Evolutionary conservation across 1,140 invertebrate genomes (phyloP).

Genomic region (Drosophila parvula): DNA sequence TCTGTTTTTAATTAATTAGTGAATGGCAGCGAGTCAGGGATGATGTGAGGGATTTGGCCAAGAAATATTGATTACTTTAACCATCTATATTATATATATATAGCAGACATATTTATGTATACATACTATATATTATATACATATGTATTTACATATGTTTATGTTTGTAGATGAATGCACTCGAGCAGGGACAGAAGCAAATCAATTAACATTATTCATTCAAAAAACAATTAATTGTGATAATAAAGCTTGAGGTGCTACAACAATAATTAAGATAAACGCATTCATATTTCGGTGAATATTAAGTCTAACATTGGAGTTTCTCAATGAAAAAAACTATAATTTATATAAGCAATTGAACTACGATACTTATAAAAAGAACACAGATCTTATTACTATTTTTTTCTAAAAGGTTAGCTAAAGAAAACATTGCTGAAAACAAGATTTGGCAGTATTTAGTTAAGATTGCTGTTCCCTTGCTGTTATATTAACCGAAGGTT

Average conservation of each 20-base stretch:
- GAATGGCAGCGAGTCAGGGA: conserved; percentile 11
- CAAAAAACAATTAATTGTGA: conserved; percentile 72
- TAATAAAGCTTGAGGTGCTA: conserved; percentile 67
- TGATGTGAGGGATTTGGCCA: background rate
- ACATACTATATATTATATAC: background rate
- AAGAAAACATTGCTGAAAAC: too few relatives aligned
- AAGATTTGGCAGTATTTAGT: too few relatives aligned
- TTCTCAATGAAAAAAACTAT: too few relatives aligned
- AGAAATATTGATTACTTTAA: conserved; percentile 24
- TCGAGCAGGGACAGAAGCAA: conserved; percentile 21
- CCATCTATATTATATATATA: background rate
- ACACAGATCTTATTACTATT: too few relatives aligned
- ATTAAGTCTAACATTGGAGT: too few relatives aligned
- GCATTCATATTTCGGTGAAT: background rate
- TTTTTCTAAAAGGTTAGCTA: too few relatives aligned
- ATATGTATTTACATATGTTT: background rate
- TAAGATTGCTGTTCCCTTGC: background rate
- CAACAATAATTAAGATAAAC: conserved; percentile 27
- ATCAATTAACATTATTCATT: conserved; percentile 75
- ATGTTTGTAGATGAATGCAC: background rate
- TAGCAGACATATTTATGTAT: background rate
- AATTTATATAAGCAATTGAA: too few relatives aligned
- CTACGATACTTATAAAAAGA: too few relatives aligned
- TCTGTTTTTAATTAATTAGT: conserved; percentile 52
- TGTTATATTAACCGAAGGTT: background rate